These are phyloP conservation scores for Rhadinocentrus ornatus DNA, from an alignment of 2,797 vertebrate genomes.

Conservation along the genomic window DNA sequence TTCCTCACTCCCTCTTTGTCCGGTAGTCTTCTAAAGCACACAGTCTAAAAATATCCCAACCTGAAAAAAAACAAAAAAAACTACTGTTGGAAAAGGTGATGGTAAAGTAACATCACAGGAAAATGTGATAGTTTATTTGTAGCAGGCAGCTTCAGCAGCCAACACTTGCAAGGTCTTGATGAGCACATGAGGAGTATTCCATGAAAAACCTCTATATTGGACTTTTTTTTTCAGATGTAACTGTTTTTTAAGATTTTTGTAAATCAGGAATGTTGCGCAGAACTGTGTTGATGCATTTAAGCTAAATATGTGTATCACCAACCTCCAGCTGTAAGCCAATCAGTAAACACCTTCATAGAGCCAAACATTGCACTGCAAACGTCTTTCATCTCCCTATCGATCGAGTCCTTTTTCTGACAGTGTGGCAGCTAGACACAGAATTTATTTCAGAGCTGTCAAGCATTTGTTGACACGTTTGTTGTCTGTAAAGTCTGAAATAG, in stretches of 20 bases:
- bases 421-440: conserved; percentile 68
- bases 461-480: conserved; percentile 59
- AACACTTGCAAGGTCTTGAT: not conserved
- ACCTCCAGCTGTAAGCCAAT: conserved; percentile 45
- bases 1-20: conserved; percentile 65
- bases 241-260: conserved; percentile 20
- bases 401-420: conserved; percentile 66
- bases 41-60: conserved; percentile 35
- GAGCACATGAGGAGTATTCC: conserved; percentile 8
- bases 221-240: conserved; percentile 2
- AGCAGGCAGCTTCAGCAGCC: conserved; percentile 19
- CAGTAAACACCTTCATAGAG: conserved; percentile 41
- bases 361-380: conserved; percentile 51
- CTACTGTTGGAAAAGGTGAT: conserved; percentile 12
- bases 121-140: conserved; percentile 21
- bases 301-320: conserved; percentile 40
- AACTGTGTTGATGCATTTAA: conserved; percentile 10
- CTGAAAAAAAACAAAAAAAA: not conserved
- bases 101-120: not conserved
- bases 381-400: conserved; percentile 57
- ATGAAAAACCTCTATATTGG: conserved; percentile 12
- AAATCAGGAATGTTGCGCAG: conserved; percentile 3
- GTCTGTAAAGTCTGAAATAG: conserved; percentile 60
- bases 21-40: conserved; percentile 57
- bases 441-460: conserved; percentile 72